A percentile compares a stretch with the other conserved stretches of the same genome.
Conservation (phyloP, 2,888 invertebrate species). For the Allolobophora icterica region DNA sequence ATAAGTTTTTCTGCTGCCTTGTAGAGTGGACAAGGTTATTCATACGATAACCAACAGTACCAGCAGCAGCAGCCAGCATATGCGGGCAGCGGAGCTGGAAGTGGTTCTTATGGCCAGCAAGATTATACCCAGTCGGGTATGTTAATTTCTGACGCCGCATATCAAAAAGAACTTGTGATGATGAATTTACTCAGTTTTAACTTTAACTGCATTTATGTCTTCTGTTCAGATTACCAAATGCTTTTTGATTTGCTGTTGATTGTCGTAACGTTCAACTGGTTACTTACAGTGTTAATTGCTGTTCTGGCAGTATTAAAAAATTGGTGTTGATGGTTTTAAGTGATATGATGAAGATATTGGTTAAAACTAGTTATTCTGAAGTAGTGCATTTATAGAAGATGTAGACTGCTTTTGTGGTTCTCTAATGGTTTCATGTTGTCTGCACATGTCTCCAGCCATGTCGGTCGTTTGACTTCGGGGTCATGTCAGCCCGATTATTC, state of each 20-base stretch:
- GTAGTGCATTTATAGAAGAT: too few relatives aligned
- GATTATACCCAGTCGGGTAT: background rate
- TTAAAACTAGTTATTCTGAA: too few relatives aligned
- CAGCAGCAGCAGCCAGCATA: background rate
- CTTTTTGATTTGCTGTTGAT: background rate
- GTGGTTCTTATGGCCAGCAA: background rate
- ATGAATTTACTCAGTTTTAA: background rate
- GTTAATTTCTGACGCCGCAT: background rate
- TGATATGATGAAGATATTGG: too few relatives aligned
- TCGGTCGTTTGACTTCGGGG: too few relatives aligned
- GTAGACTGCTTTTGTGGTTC: too few relatives aligned
- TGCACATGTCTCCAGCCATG: too few relatives aligned
- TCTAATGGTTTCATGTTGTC: too few relatives aligned
- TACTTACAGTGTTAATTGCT: background rate
- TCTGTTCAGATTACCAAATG: background rate
- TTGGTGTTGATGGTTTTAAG: too few relatives aligned
- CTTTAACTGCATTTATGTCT: background rate
- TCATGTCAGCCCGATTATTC: too few relatives aligned
- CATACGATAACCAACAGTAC: background rate
- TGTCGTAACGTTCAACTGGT: background rate
- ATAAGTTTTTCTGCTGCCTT: background rate
- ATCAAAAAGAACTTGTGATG: background rate
- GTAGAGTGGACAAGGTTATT: slow-evolving; percentile 3
- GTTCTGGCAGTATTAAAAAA: too few relatives aligned
- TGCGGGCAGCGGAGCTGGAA: background rate